A percentile compares a stretch with the other conserved stretches of the same genome.
phyloP scores from a whole-genome alignment of 2,888 invertebrate genomes.

The Gymnocheta viridis region DNA sequence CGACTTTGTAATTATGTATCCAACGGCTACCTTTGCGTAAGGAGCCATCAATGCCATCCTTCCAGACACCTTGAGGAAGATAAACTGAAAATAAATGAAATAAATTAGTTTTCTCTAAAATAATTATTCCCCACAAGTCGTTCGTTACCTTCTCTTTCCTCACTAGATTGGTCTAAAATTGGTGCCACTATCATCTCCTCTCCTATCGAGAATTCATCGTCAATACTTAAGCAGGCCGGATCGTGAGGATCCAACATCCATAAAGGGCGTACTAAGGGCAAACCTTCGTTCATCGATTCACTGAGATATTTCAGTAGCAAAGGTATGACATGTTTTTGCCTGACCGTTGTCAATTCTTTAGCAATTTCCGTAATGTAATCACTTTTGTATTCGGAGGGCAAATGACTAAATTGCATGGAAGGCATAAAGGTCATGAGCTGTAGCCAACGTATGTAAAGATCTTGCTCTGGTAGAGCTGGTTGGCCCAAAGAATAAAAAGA shows the following conservation, averaged over 20 bases:
- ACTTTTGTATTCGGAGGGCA: conserved; percentile 94
- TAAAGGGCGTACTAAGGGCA: conserved; percentile 92
- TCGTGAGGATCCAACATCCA: conserved; percentile 95
- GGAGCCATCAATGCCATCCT: conserved; percentile 93
- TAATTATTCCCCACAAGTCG: not conserved
- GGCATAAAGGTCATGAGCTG: conserved; percentile 95
- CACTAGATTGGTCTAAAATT: conserved; percentile 87
- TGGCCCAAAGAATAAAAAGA: conserved; percentile 84
- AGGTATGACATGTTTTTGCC: conserved; percentile 90
- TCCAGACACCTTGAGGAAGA: conserved; percentile 95
- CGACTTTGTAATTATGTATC: conserved; percentile 94
- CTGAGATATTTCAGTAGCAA: conserved; percentile 89
- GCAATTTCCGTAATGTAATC: conserved; percentile 90
- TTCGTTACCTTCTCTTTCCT: conserved; percentile 86
- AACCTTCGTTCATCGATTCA: conserved; percentile 90
- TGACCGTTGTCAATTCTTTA: conserved; percentile 87
- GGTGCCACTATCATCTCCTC: conserved; percentile 96
- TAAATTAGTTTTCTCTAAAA: not conserved
- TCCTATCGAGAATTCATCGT: conserved; percentile 94
- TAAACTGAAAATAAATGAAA: conserved; percentile 85
- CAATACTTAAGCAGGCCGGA: conserved; percentile 88
- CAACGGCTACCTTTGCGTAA: conserved; percentile 93
- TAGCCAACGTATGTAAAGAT: conserved; percentile 94
- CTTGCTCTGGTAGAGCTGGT: conserved; percentile 88
- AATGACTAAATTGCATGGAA: conserved; percentile 93